Base-by-base conservation (phyloP, 2,797 vertebrate genomes). In the Dendrocincla tyrannina region DNA sequence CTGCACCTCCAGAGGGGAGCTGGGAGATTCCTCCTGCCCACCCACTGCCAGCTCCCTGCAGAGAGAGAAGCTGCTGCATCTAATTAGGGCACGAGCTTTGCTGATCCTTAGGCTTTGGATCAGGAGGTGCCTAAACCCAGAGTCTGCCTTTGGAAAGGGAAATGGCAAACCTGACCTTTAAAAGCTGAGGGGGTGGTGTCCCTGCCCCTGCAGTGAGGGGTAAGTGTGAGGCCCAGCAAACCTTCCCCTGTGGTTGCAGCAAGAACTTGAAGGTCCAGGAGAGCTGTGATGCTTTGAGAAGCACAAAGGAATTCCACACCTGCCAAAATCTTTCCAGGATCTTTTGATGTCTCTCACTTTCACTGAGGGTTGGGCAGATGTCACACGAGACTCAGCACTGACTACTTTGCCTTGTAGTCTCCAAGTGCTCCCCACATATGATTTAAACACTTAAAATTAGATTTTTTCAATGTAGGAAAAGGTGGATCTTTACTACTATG, bases 1-100 rank as follows among this genome's bases (percentile, higher is more conserved):
- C 89, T 95, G 46, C 60, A 49, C 76, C 77, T 97, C 89, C 94
- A n/a, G 74, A 94, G 82, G 74, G 84, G 84, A 86, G 23, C 93
- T 96, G 93, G 42, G 90, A 97, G 72, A 87, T 94, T 87, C 83
- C 79, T 67, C 37, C 8, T 90, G 52, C 89, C 88, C 69, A 55
- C 33, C 28, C 25, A 0, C 11, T 63, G 79, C 58, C 59, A 46
- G 13, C 9, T 56, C 37, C 60, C 80, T 91, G 94, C 78, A 91
- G 81, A 89, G 83, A 94, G n/a, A 95, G 91, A 77, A 73, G 22
- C 22, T 66, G 62, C 78, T 73, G 52, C 14, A 8, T 18, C 78
- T 73, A 17, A 59, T 59, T 39, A 53, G 64, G 55, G 93, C 37
- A 7, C 15, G 50, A 46, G 55, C 85, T 52, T 67, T 72, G 2